Evolutionary conservation across 1,140 invertebrate species (phyloP).

Genomic region (Meloidogyne floridensis): DNA sequence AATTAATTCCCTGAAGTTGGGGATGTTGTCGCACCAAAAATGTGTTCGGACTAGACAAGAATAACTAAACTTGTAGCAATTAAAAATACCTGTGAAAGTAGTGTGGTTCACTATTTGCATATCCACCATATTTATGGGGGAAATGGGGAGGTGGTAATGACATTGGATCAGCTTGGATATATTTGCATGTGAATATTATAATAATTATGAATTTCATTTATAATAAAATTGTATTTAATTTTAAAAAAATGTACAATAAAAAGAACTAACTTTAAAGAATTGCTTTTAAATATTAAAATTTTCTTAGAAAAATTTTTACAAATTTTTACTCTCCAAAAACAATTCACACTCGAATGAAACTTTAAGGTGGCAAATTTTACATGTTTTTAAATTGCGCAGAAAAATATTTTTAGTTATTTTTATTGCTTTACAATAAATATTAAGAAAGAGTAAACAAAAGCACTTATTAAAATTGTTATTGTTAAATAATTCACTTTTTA

Average conservation of each 20-base stretch:
- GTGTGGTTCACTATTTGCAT: not conserved
- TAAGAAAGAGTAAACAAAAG: not conserved
- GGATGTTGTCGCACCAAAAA: not conserved
- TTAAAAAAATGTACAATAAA: not conserved
- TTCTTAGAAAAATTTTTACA: not conserved
- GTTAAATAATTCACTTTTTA: no score
- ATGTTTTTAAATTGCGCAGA: not conserved
- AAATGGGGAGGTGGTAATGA: not conserved
- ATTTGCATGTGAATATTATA: not conserved
- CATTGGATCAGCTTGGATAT: slow-evolving; percentile 1
- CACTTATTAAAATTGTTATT: not conserved
- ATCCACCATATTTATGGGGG: not conserved
- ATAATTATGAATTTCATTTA: not conserved
- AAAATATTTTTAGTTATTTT: not conserved
- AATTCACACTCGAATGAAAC: not conserved
- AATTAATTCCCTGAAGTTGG: not conserved
- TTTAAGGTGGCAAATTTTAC: not conserved
- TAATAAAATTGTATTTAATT: not conserved
- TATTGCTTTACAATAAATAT: not conserved
- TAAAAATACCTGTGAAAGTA: not conserved
- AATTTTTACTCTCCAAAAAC: not conserved
- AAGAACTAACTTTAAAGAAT: not conserved
- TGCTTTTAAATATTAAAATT: not conserved
- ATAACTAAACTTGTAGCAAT: not conserved
- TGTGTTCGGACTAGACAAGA: not conserved